A percentile compares a stretch with the other conserved stretches of the same genome.
Evolutionary conservation across 1,140 invertebrate genomes (phyloP).

Genomic region (Hylaeus volcanicus): DNA sequence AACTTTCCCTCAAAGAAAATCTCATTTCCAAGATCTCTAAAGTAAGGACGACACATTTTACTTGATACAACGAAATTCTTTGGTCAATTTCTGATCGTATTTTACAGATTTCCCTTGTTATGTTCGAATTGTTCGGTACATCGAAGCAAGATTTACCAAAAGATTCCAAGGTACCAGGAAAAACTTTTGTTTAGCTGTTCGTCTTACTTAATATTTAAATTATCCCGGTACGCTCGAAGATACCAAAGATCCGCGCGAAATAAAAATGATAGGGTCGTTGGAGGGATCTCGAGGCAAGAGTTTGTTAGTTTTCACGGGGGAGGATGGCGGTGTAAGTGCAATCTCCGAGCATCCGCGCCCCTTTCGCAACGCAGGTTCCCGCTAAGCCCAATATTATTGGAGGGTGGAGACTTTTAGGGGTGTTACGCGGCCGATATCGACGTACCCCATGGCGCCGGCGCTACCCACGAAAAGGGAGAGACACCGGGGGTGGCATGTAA

Average conservation of each 20-base stretch:
- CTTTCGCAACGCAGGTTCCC: slow-evolving; percentile 19
- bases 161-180: no score
- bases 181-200: not conserved
- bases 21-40: not conserved
- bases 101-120: no score
- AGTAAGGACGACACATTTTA: no score
- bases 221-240: not conserved
- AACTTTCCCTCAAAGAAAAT: no score
- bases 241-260: not conserved
- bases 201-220: no score
- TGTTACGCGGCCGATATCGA: slow-evolving; percentile 67
- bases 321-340: not conserved
- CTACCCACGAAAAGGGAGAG: slow-evolving; percentile 51
- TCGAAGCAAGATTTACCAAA: no score
- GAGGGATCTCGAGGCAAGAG: not conserved
- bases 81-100: no score
- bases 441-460: slow-evolving; percentile 73
- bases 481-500: slow-evolving; percentile 19
- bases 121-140: no score
- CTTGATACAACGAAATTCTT: no score
- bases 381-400: slow-evolving; percentile 44
- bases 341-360: slow-evolving; percentile 1
- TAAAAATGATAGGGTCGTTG: no score
- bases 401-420: slow-evolving; percentile 47
- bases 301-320: not conserved